Percentiles rank a stretch among this genome's conserved stretches.
Evolutionary conservation across 2,888 invertebrate genomes (phyloP).

Genomic region (Cactoblastis cactorum): DNA sequence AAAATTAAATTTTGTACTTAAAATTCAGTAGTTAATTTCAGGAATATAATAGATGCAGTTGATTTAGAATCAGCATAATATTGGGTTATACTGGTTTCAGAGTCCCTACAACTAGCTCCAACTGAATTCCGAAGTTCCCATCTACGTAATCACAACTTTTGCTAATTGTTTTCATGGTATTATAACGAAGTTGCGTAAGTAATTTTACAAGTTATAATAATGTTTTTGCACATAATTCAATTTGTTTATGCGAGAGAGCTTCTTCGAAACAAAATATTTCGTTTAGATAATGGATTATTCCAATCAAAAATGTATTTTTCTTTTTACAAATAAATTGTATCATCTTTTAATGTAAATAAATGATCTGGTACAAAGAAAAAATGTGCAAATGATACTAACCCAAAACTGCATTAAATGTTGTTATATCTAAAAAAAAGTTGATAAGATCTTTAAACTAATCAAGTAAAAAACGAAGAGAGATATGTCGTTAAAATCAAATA

Average conservation of each 20-base stretch:
- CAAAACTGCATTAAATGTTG: too few species aligned
- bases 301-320: not conserved
- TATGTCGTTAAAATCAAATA: too few species aligned
- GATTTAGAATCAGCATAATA: not conserved
- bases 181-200: constrained; percentile 2
- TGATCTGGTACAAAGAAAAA: too few species aligned
- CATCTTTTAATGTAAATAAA: too few species aligned
- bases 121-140: not conserved
- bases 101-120: not conserved
- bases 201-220: not conserved
- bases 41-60: not conserved
- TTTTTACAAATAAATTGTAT: not conserved
- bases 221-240: not conserved
- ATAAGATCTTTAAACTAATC: too few species aligned
- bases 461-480: too few species aligned
- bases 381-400: too few species aligned
- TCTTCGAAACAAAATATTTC: not conserved
- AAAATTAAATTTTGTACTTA: too few species aligned
- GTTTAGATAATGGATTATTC: not conserved
- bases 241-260: not conserved
- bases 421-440: too few species aligned
- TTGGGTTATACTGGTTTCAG: not conserved
- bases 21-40: not conserved
- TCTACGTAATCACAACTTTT: constrained; percentile 1
- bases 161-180: constrained; percentile 19